Conservation (phyloP, 2,797 vertebrate species). For the Myotis myotis region DNA sequence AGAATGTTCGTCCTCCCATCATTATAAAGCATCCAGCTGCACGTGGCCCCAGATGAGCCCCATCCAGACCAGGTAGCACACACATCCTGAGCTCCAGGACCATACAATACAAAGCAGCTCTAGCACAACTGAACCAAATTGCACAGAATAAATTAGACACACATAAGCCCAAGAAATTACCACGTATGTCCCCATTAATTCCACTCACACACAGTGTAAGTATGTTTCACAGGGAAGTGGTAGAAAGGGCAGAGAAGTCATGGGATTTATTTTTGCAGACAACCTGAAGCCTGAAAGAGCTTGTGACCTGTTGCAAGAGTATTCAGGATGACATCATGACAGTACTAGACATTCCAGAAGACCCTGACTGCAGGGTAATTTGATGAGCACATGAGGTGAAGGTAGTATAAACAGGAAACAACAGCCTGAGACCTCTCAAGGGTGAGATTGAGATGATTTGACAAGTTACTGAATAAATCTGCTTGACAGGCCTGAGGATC, state of each 20-base stretch:
- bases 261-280: not conserved
- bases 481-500: not conserved
- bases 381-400: not conserved
- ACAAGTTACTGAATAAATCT: conserved; percentile 17
- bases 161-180: not conserved
- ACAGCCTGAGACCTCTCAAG: not conserved
- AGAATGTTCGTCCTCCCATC: not conserved
- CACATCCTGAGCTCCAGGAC: not conserved
- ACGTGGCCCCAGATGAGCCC: not conserved
- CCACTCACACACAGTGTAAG: not conserved
- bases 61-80: not conserved
- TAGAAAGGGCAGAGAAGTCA: not conserved
- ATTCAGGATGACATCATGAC: not conserved
- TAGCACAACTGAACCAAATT: not conserved
- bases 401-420: conserved; percentile 46
- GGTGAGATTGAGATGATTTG: conserved; percentile 55
- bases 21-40: not conserved
- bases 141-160: not conserved
- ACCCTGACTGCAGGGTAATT: not conserved
- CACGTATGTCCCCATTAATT: not conserved
- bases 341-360: not conserved
- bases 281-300: conserved; percentile 24
- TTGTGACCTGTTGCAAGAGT: not conserved
- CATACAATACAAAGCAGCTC: not conserved
- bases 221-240: not conserved